Evolutionary conservation across 1,140 invertebrate species (phyloP), one percentile per base, ranked within the genome.

Genomic region (Drosophila arawakana): DNA sequence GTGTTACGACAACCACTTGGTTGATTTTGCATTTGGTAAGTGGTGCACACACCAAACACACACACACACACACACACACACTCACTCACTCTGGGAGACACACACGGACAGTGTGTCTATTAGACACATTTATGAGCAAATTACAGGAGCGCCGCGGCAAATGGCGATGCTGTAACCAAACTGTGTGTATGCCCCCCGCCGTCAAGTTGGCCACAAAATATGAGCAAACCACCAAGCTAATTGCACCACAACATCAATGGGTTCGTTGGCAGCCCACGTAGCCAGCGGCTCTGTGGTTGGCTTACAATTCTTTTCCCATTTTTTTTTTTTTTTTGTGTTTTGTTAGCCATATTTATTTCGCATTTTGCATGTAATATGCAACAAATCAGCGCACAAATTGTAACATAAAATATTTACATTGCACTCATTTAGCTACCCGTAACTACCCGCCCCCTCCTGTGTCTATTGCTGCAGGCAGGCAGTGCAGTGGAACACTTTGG

Each of bases 331-430:
- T 21, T 21, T 21, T 21, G 18, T 21, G 18, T 21, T 21, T 6
- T 43, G n/a, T 13, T 11, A 3, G n/a, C 35, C 3, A n/a, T 39
- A 43, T 47, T 61, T 30, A 30, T 30, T 30, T 30, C 25, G 25
- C 25, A 73, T 63, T 69, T 59, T 62, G 25, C 70, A 50, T 85
- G 67, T 76, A 88, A 89, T 88, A 89, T 83, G 80, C 83, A 88
- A 75, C 83, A 88, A 88, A 88, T 88, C 83, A 89, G 67, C 80
- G 83, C 80, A 73, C 76, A 86, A 88, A 88, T 89, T 88, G 83
- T 88, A 81, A 70, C 84, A 79, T 82, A 86, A 86, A 86, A 86
- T 86, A 86, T 83, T 86, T 86, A 86, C 76, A 85, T 70, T 70
- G 75, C 49, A 46, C 44, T 18, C 68, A 30, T 35, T 39, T 63